Conservation (phyloP, 2,888 invertebrate species). For the Synergus laeviventris region DNA sequence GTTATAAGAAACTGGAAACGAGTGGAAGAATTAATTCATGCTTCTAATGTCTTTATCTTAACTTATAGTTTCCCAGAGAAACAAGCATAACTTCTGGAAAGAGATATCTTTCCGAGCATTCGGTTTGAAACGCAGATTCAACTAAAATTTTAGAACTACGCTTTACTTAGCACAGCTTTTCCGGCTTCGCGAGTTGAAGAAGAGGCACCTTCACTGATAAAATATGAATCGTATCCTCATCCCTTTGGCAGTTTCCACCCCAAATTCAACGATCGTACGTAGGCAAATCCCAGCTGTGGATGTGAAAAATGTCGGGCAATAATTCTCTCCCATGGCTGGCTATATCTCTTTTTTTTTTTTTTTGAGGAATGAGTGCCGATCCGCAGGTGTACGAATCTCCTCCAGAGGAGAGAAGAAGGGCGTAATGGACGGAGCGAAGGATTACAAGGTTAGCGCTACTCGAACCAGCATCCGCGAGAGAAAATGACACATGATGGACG, state of each 20-base stretch:
- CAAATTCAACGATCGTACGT: conserved; percentile 48
- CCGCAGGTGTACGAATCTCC: conserved; percentile 49
- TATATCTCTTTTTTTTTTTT: conserved; percentile 22
- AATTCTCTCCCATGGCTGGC: conserved; percentile 53
- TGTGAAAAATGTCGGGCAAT: conserved; percentile 64
- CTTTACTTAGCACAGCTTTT: conserved; percentile 11
- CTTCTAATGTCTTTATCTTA: too few species aligned
- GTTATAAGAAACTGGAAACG: too few species aligned
- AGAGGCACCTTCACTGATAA: conserved; percentile 22
- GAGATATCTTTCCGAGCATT: neutral
- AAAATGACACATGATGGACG: conserved; percentile 38
- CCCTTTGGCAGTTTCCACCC: conserved; percentile 6
- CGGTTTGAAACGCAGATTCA: neutral
- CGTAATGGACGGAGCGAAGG: conserved; percentile 20
- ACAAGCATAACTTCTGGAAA: too few species aligned
- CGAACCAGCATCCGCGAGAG: conserved; percentile 28
- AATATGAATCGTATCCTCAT: conserved; percentile 32
- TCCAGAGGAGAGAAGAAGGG: neutral
- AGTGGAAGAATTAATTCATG: too few species aligned
- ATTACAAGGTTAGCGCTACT: conserved; percentile 44
- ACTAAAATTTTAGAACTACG: conserved; percentile 12
- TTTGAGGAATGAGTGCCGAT: conserved; percentile 42
- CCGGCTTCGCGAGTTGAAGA: neutral
- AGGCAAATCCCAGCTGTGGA: conserved; percentile 65
- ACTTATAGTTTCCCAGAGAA: too few species aligned